Percentiles rank a stretch among this genome's conserved stretches.
phyloP scores from a whole-genome alignment of 2,113 vertebrate genomes.

The Hippocampus mohnikei region DNA sequence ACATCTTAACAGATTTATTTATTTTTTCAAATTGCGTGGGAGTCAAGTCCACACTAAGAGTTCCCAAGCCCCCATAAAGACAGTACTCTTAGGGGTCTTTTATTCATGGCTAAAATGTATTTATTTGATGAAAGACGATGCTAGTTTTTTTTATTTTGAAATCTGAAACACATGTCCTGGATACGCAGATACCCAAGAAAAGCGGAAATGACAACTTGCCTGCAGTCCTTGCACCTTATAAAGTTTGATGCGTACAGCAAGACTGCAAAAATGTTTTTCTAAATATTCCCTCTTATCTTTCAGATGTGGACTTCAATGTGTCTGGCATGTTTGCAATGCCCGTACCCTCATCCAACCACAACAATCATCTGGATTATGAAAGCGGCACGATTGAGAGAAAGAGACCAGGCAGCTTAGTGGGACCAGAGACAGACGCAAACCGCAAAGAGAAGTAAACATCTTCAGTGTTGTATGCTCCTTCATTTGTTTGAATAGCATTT shows the following conservation, averaged over 20 bases:
- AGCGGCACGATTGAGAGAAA: slow-evolving; percentile 85
- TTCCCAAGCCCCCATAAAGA: too few species aligned
- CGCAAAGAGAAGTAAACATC: slow-evolving; percentile 86
- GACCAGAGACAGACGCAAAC: slow-evolving; percentile 80
- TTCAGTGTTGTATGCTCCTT: background rate
- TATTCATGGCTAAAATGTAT: too few species aligned
- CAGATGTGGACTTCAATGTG: slow-evolving; percentile 96
- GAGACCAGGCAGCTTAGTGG: slow-evolving; percentile 87
- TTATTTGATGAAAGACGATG: too few species aligned
- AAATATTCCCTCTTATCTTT: background rate
- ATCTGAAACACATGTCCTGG: too few species aligned
- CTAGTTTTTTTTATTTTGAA: too few species aligned
- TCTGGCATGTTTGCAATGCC: slow-evolving; percentile 91
- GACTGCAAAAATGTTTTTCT: background rate
- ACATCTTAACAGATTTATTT: too few species aligned
- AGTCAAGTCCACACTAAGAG: too few species aligned
- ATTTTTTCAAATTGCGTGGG: too few species aligned
- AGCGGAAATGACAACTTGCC: too few species aligned
- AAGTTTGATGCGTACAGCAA: background rate
- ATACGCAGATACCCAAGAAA: too few species aligned
- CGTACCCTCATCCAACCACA: slow-evolving; percentile 78
- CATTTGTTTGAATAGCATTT: slow-evolving; percentile 5
- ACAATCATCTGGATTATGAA: slow-evolving; percentile 83
- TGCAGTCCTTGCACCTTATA: too few species aligned
- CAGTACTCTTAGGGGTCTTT: too few species aligned